Evolutionary conservation across 1,140 invertebrate genomes (phyloP), one percentile per base, ranked within the genome.

Genomic region (Drosophila rufa): DNA sequence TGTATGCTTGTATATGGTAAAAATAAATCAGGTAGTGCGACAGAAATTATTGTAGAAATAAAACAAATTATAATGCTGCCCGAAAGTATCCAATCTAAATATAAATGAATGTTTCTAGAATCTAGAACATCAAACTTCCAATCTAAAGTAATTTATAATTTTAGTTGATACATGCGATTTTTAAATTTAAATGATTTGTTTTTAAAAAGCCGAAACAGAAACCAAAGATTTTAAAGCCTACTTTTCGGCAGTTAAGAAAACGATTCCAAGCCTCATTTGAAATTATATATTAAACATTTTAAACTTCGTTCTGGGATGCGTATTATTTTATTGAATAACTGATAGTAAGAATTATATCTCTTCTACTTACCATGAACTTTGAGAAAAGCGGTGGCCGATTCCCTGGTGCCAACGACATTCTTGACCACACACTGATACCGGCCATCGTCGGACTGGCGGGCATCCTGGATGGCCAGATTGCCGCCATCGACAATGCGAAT

Each of bases 391-490:
- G 95, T 94, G 1, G 94, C 92, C 17, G 96, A 97, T 91, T 97
- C 96, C 78, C 96, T 94, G 7, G 95, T 95, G 30, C 97, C 97
- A 4, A 96, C 97, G 19, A 96, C 95, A 93, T 98, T 98, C 82
- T 95, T 95, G 1, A 97, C 97, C 19, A 97, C 94, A 91, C 97
- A 98, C 76, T 96, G 95, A 92, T 98, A 98, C 66, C 95, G 94
- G 8, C 97, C 97, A 77, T 96, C 95, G 91, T 98, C 97, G 17
- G 95, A 95, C 89, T 96, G 95, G 59, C 95, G 94, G 0, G 96
- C 95, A 91, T 97, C 96, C 87, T 96, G 96, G 79, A 98, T 97
- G 47, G 96, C 95, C 60, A 98, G 94, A 93, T 96, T 97, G 2
- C 96, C 97, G 33, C 95, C 97, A 78, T 96, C 95, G 3, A 96